Percentiles rank a stretch among this genome's conserved stretches.
Conservation (phyloP, 2,888 invertebrate genomes). For the Apotomis capreana region DNA sequence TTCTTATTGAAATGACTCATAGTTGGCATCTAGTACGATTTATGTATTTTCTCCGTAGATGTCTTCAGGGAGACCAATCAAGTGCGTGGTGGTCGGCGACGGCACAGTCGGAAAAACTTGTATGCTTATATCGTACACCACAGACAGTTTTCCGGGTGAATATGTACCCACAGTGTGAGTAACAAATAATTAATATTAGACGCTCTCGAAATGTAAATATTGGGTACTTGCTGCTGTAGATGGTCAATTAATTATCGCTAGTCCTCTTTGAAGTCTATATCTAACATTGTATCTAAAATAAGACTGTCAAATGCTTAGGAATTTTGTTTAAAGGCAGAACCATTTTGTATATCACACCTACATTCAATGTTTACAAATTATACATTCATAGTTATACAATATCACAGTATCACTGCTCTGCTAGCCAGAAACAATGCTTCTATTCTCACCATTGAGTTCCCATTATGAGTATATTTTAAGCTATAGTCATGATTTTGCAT, state of each 20-base stretch:
- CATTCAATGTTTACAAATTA: constrained; percentile 24
- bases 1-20: constrained; percentile 72
- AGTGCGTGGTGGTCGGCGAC: constrained; percentile 96
- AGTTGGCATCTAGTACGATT: constrained; percentile 66
- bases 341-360: constrained; percentile 16
- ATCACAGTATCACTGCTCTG: background rate
- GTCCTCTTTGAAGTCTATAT: background rate
- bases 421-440: background rate
- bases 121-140: constrained; percentile 96
- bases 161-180: constrained; percentile 97
- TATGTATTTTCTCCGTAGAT: constrained; percentile 80
- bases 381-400: constrained; percentile 14
- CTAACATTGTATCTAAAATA: background rate
- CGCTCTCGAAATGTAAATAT: constrained; percentile 21
- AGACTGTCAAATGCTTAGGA: background rate
- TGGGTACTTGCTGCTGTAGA: background rate
- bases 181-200: constrained; percentile 39
- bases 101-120: constrained; percentile 97
- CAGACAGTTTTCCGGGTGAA: constrained; percentile 96
- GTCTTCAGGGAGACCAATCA: constrained; percentile 96
- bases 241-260: background rate
- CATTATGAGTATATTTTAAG: background rate
- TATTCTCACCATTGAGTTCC: background rate
- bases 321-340: constrained; percentile 13
- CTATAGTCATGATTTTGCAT: too few relatives aligned